These are phyloP conservation scores for Mesoligia furuncula DNA, from an alignment of 2,888 invertebrate species.

Conservation along the genomic window DNA sequence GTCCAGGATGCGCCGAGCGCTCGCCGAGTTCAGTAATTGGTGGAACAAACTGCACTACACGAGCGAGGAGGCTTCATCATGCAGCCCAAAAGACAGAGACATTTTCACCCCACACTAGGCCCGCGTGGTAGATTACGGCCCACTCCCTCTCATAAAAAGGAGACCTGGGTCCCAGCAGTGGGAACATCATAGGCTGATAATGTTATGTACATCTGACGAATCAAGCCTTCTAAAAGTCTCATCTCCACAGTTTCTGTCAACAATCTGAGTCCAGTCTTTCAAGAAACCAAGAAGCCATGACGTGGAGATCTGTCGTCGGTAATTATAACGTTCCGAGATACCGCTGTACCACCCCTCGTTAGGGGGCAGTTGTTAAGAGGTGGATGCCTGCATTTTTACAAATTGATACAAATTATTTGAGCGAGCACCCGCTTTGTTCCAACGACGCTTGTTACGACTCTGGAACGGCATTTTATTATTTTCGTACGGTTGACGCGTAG, in stretches of 20 bases:
- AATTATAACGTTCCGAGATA: conserved; percentile 84
- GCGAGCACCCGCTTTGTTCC: conserved; percentile 90
- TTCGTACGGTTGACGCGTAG: conserved; percentile 73
- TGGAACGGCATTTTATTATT: conserved; percentile 90
- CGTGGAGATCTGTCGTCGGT: conserved; percentile 77
- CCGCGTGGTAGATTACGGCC: background rate
- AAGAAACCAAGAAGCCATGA: conserved; percentile 66
- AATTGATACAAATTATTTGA: conserved; percentile 91
- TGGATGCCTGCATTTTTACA: conserved; percentile 89
- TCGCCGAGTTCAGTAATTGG: no score
- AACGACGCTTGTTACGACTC: conserved; percentile 90
- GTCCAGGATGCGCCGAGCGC: no score
- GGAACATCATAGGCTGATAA: background rate
- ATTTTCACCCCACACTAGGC: background rate
- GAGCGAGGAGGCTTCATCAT: no score
- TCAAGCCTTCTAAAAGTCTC: conserved; percentile 6
- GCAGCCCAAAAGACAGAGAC: background rate
- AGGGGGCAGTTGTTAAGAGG: conserved; percentile 75
- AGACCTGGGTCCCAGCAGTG: background rate
- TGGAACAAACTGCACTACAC: no score
- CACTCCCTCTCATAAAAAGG: background rate
- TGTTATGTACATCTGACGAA: background rate
- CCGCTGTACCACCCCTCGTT: conserved; percentile 64
- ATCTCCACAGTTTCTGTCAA: conserved; percentile 26
- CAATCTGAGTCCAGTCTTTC: conserved; percentile 51